Evolutionary conservation across 2,797 vertebrate genomes (phyloP).

Genomic region (Hylomyscus alleni): DNA sequence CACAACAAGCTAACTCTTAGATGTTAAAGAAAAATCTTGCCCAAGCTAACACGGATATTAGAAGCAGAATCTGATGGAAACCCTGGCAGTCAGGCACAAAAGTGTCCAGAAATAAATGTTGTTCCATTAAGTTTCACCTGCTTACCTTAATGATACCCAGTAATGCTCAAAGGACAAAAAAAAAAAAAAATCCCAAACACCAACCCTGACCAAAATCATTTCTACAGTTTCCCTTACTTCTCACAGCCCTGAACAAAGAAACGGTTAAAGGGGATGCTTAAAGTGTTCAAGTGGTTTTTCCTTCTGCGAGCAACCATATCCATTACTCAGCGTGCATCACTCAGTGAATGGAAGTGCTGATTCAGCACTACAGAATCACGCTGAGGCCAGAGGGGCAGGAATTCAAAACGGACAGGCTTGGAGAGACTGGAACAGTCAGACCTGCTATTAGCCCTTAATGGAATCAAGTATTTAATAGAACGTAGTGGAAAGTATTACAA

Average conservation of each 20-base stretch:
- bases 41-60: background rate
- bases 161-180: background rate
- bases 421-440: constrained; percentile 48
- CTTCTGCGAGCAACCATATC: background rate
- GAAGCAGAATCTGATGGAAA: background rate
- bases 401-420: constrained; percentile 53
- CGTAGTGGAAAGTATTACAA: constrained; percentile 56
- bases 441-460: constrained; percentile 67
- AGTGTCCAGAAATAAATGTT: background rate
- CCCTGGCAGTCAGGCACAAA: background rate
- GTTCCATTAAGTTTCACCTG: background rate
- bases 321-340: constrained; percentile 18
- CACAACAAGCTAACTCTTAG: background rate
- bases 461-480: constrained; percentile 66
- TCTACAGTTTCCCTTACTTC: constrained; percentile 17
- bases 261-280: constrained; percentile 3
- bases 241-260: constrained; percentile 6
- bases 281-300: background rate
- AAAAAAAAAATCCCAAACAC: background rate
- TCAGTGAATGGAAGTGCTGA: constrained; percentile 20
- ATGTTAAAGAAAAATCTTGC: background rate
- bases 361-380: background rate
- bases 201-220: background rate
- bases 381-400: background rate
- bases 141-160: background rate